Base-by-base conservation (phyloP, 2,888 invertebrate genomes). In the Pyralis farinalis region DNA sequence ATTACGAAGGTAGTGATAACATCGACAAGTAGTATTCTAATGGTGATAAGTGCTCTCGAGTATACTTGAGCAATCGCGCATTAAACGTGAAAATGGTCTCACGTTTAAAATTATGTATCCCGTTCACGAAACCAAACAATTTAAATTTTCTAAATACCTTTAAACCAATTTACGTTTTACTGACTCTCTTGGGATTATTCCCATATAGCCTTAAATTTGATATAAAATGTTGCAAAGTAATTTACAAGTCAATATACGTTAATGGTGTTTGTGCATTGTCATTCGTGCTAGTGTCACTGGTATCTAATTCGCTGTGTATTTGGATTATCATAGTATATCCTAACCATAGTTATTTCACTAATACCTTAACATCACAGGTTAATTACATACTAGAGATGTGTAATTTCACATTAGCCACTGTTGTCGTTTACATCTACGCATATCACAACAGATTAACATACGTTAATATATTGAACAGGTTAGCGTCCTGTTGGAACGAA, bases 321-420 rank as follows among this genome's bases (percentile, higher is more conserved):
- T 56, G 55, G 20, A 50, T 71, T 3, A 54, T 83, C 7, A 53
- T 66, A 16, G 43, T 52, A 2, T 47, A 57, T 1, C 48, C 57
- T 1, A 68, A 71, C 7, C 53, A 58, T 25, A 64, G 53, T 25
- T 44, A 57, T 1, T 56, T 76, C 44, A 73, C 66, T 0, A 64
- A 73, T 12, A 71, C 58, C 11, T 39, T 74, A 0, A 51, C 76
- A 46, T 76, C 81, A 3, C 61, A 79, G 56, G 54, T 77, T 32
- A 86, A 87, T 48, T 84, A 84, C 31, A 53, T 77, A 1, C 33
- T 76, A 1, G 85, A 87, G 49, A 34, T 81, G 1, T 43, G 65
- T 6, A 47, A 43, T 11, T 47, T 76, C 0, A 40, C 62, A 0
- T 8, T 63, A 0, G 67, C 72, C 28, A 69, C 70, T 16, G 2